These are phyloP conservation scores for Chlamydotis undulata DNA, from an alignment of 2,113 vertebrate species.

Conservation along the genomic window DNA sequence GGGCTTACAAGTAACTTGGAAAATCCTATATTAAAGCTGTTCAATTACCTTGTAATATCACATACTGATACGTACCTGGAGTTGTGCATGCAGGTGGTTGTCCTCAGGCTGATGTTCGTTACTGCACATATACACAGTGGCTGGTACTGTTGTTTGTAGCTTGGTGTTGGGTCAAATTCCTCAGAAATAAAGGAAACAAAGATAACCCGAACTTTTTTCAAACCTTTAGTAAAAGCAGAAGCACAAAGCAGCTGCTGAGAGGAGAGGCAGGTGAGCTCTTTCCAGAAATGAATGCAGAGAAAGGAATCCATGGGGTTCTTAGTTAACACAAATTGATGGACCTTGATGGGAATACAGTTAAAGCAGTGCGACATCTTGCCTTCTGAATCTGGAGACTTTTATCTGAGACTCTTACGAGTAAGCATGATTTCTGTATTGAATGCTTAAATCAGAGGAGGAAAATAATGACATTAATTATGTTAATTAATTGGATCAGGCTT, in stretches of 20 bases:
- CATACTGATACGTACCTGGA: not conserved
- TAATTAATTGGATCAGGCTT: conserved; percentile 59
- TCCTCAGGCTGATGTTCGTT: not conserved
- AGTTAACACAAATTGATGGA: not conserved
- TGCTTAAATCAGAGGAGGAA: conserved; percentile 57
- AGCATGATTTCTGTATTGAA: conserved; percentile 52
- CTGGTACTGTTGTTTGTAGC: not conserved
- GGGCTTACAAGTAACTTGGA: not conserved
- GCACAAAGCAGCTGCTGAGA: not conserved
- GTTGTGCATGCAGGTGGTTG: not conserved
- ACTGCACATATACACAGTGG: not conserved
- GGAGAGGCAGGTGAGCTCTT: not conserved
- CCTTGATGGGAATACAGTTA: not conserved
- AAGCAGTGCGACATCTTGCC: not conserved
- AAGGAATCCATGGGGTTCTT: not conserved
- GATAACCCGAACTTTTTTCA: not conserved
- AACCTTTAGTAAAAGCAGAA: not conserved
- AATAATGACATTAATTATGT: conserved; percentile 63
- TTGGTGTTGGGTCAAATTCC: not conserved
- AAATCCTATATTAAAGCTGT: not conserved
- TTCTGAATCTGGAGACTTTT: conserved; percentile 40
- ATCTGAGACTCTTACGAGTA: conserved; percentile 7
- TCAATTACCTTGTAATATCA: not conserved
- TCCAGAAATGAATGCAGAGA: not conserved
- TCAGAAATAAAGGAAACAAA: not conserved